A percentile compares a stretch with the other conserved stretches of the same genome.
Conservation (phyloP, 2,888 invertebrate species). For the Agrotis segetum region DNA sequence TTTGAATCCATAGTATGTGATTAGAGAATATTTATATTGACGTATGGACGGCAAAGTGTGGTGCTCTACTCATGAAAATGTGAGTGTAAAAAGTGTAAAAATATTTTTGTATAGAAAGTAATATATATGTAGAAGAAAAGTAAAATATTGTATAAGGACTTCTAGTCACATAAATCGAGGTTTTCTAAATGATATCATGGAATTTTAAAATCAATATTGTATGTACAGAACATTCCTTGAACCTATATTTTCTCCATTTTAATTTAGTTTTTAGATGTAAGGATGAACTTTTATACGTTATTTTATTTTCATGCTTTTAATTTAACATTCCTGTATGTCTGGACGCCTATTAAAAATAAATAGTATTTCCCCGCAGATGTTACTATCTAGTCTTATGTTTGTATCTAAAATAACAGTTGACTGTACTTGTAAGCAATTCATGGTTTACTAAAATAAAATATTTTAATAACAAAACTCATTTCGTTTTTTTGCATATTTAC, state of each 20-base stretch:
- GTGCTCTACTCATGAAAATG: conserved; percentile 51
- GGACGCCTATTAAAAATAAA: conserved; percentile 14
- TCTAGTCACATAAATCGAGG: conserved; percentile 62
- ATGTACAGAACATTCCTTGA: conserved; percentile 52
- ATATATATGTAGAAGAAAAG: conserved; percentile 37
- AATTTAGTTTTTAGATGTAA: conserved; percentile 37
- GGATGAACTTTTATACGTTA: conserved; percentile 43
- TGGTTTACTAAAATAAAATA: conserved; percentile 54
- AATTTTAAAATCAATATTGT: conserved; percentile 21
- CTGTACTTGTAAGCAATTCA: conserved; percentile 38
- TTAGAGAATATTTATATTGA: conserved; percentile 30
- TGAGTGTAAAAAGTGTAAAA: conserved; percentile 50
- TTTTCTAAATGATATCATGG: conserved; percentile 47
- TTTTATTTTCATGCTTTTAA: conserved; percentile 45
- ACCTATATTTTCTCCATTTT: conserved; percentile 25
- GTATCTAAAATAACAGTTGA: conserved; percentile 45
- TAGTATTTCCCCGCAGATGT: conserved; percentile 32
- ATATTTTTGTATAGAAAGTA: conserved; percentile 60
- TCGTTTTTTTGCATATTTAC: neutral
- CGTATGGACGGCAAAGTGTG: conserved; percentile 41
- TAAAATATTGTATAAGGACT: conserved; percentile 50
- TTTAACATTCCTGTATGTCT: conserved; percentile 45
- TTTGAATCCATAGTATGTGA: conserved; percentile 15
- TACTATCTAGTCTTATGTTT: conserved; percentile 59
- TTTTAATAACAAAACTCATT: conserved; percentile 49